Evolutionary conservation across 2,888 invertebrate species (phyloP), one percentile per base, ranked within the genome.

Genomic region (Zelleria hepariella): DNA sequence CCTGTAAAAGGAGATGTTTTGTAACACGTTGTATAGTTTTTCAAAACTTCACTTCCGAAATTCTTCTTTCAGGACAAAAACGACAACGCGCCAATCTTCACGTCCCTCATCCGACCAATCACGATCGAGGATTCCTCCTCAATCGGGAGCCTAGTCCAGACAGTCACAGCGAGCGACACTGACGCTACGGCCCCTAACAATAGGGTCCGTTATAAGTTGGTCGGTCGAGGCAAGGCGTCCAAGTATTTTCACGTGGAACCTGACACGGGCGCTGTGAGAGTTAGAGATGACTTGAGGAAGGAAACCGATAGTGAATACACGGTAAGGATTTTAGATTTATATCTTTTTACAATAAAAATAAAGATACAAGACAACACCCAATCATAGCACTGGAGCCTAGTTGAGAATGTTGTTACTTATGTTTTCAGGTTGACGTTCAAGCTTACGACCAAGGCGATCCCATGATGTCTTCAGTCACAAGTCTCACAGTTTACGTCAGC

Each of bases 181-280:
- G 97, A 97, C 82, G 95, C 95, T 6, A 94, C 96, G 0, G 87
- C 95, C 0, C 96, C 96, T 0, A 95, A 95, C 67, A 96, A 96
- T 81, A 93, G 94, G 72, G 87, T 92, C 1, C 86, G 92, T 0
- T 97, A 96, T 73, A 95, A 96, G 74, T 89, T 97, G 58, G 94
- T 94, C 5, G 96, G 96, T 0, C 87, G 95, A 21, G 95, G 94
- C 23, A 95, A 95, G 73, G 94, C 96, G 0, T 89, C 91, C 0
- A 94, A 95, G 68, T 97, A 95, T 78, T 98, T 98, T 88, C 93
- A 94, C 66, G 94, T 98, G 6, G 96, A 97, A 76, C 92, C 95
- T 0, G 95, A 96, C 62, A 93, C 93, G 0, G 98, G 97, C 0
- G 92, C 93, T 0, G 84, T 98, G 20, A 90, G 93, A 59, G 93